These are phyloP conservation scores for Rhyzopertha dominica DNA, from an alignment of 1,140 invertebrate species.

Conservation along the genomic window DNA sequence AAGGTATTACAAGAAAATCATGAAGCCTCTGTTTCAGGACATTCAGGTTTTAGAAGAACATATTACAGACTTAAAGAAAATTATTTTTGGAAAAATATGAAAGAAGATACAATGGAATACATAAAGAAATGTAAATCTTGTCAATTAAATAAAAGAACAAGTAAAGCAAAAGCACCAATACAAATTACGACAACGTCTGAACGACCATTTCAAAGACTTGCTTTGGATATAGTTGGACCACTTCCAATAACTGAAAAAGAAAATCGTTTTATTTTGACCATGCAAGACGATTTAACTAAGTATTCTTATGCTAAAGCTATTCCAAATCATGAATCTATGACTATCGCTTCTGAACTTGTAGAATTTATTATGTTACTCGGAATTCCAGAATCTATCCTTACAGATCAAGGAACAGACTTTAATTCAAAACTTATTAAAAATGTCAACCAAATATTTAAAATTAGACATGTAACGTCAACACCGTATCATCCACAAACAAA, in stretches of 20 bases:
- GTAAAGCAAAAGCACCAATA: constrained; percentile 30
- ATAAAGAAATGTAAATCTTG: constrained; percentile 32
- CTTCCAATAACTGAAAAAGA: constrained; percentile 26
- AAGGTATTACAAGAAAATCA: too few species aligned
- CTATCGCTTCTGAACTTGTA: constrained; percentile 27
- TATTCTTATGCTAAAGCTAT: constrained; percentile 31
- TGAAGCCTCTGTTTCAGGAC: too few species aligned
- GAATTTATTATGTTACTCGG: constrained; percentile 34
- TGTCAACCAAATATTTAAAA: constrained; percentile 32
- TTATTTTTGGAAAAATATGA: constrained; percentile 43
- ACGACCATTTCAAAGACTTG: constrained; percentile 26
- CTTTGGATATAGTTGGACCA: constrained; percentile 38
- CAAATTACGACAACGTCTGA: constrained; percentile 36
- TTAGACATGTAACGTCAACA: constrained; percentile 20
- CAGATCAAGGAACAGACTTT: constrained; percentile 41
- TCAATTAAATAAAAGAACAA: constrained; percentile 33
- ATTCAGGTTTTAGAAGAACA: too few species aligned
- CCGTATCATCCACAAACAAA: constrained; percentile 30
- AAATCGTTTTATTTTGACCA: constrained; percentile 33
- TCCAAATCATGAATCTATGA: constrained; percentile 33
- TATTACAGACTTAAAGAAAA: constrained; percentile 38
- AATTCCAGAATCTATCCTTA: constrained; percentile 35
- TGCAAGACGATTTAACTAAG: constrained; percentile 41
- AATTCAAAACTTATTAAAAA: constrained; percentile 25
- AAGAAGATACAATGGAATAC: constrained; percentile 37